Evolutionary conservation across 2,888 invertebrate genomes (phyloP), one percentile per base, ranked within the genome.

Genomic region (Philereme transversata): DNA sequence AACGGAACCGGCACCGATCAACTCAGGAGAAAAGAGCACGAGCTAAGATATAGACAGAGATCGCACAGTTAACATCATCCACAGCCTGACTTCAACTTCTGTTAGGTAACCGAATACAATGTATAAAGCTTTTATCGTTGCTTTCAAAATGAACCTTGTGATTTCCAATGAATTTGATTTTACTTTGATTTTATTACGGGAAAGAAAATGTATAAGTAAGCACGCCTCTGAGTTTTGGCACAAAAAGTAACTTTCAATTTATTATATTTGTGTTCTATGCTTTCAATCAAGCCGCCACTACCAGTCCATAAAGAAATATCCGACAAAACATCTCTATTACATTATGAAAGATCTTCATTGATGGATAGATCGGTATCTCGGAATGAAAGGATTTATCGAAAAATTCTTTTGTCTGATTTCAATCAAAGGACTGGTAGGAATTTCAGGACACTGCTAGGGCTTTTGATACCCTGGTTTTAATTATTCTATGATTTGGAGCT

Each of bases 351-450:
- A 40, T 40, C 40, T 86, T 63, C 62, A 71, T 60, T 47, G 52
- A 57, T 51, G 51, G 60, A 60, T 57, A 62, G 62, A 65, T 56
- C 58, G 64, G 58, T 55, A 61, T 64, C 54, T 49, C 71, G 81
- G 80, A 75, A 83, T 86, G 85, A 81, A 82, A 80, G 22, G 22
- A 22, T 22, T 85, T 86, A 80, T 80, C 72, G 78, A 82, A 79
- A 83, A 84, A 79, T 78, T 78, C 82, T 83, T 85, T 87, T 86
- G 86, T 84, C 81, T 81, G 82, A 78, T 83, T 86, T 84, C 85
- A 84, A 84, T 87, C 83, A 84, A 82, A 84, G 60, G 56, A 57
- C 35, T 49, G 51, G 58, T 49, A 52, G 62, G 47, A 51, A 44
- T 51, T 46, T 46, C 8, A 35, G 51, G 44, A 5, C 38, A 41